Conservation (phyloP, 2,797 vertebrate species). For the Poecilia gillii region DNA sequence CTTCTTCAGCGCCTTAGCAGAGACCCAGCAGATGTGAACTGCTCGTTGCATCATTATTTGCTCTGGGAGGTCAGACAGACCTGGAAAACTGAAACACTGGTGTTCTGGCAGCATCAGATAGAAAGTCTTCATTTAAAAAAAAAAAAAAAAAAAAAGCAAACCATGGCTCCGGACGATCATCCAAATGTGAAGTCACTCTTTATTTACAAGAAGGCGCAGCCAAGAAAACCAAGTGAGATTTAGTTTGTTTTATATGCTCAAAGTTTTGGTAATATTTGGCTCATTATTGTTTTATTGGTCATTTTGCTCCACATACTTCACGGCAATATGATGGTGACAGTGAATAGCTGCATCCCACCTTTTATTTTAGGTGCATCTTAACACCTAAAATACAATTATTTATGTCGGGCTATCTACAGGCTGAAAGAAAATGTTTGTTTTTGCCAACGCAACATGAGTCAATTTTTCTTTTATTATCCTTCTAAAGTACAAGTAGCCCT, state of each 20-base stretch:
- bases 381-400: too few relatives aligned
- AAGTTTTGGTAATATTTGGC: background rate
- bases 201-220: conserved; percentile 30
- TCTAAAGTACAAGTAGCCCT: too few relatives aligned
- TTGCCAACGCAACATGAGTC: too few relatives aligned
- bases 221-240: conserved; percentile 22
- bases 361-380: too few relatives aligned
- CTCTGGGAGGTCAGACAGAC: conserved; percentile 16
- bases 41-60: background rate
- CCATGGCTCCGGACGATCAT: conserved; percentile 7
- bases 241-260: conserved; percentile 15
- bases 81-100: conserved; percentile 16
- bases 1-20: background rate
- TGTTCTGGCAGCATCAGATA: conserved; percentile 6
- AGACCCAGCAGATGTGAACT: background rate
- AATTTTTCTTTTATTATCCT: too few relatives aligned
- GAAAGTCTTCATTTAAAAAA: conserved; percentile 5
- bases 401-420: too few relatives aligned
- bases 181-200: conserved; percentile 27
- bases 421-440: too few relatives aligned
- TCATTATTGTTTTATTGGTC: conserved; percentile 10
- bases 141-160: conserved; percentile 6
- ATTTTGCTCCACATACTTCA: background rate
- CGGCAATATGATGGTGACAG: too few relatives aligned
- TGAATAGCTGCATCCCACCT: too few relatives aligned